Base-by-base conservation (phyloP, 1,140 invertebrate genomes). In the Neuroterus valhalla region DNA sequence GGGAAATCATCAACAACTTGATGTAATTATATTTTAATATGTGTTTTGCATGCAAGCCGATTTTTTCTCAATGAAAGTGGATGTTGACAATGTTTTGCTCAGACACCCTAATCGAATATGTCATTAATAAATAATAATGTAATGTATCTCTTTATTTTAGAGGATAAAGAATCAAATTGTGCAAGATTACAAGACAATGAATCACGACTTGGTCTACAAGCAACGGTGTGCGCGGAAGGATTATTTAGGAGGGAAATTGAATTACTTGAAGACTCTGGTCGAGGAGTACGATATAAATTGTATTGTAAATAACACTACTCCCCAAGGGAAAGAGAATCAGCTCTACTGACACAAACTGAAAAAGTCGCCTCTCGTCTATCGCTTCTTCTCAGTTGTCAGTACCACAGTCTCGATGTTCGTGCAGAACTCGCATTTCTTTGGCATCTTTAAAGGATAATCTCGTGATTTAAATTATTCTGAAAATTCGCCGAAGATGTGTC, bases 161-260 rank as follows among this genome's bases (percentile, higher is more conserved):
- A 91, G 91, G 83, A 92, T 96, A 78, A 93, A 93, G 86, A 92
- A 93, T 45, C 93, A 94, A 89, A 97, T 98, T 82, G 88, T 96
- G 55, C 90, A 92, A 21, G 95, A 97, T 89, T 98, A 98, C 89
- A 89, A 94, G 76, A 91, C 93, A 72, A 94, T 94, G 78, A 96
- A 96, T 86, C 92, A 92, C 81, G 94, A 97, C 89, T 88, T 90
- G 3, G 90, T 92, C 66, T 95, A 96, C 84, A 92, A 94, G 79
- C 91, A 93, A 74, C 92, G 94, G 76, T 95, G 94, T 87, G 90
- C 91, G 81, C 92, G 95, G 74, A 96, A 96, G 86, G 92, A 95
- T 75, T 97, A 96, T 88, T 91, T 98, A 79, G 96, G 98, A 86
- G 93, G 94, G 68, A 98, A 98, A 87, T 91, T 98, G 87, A 94